Conservation (phyloP, 2,797 vertebrate genomes). For the Balearica regulorum region DNA sequence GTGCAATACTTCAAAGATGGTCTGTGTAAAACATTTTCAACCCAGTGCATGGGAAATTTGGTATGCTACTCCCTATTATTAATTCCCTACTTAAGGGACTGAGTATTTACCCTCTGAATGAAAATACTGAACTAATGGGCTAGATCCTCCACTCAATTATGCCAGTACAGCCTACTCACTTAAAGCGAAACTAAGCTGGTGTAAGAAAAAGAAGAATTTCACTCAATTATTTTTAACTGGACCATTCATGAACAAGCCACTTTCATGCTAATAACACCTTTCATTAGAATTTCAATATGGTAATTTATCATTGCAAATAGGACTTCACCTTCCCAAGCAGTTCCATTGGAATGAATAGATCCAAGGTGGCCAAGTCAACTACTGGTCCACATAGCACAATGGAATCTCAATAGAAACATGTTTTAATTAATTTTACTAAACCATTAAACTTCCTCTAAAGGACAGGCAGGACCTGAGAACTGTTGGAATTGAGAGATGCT, state of each 20-base stretch:
- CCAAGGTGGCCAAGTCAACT: neutral
- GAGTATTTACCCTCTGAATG: neutral
- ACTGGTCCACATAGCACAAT: neutral
- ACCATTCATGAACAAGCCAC: neutral
- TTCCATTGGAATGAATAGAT: neutral
- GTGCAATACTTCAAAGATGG: slow-evolving; percentile 32
- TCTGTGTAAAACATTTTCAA: slow-evolving; percentile 23
- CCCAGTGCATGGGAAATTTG: neutral
- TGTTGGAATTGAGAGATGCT: neutral
- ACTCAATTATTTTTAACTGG: slow-evolving; percentile 1
- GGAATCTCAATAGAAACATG: neutral
- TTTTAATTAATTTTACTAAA: neutral
- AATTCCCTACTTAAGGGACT: neutral
- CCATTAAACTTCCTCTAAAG: neutral
- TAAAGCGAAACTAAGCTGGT: neutral
- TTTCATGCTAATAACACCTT: neutral
- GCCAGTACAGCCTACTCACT: neutral
- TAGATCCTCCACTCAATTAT: neutral
- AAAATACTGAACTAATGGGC: neutral
- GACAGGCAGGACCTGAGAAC: neutral
- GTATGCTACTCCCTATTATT: neutral
- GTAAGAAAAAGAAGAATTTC: neutral
- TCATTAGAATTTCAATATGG: neutral
- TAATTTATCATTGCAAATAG: neutral
- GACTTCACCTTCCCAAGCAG: neutral